Evolutionary conservation across 2,888 invertebrate genomes (phyloP), one percentile per base, ranked within the genome.

Genomic region (Dynastes grantii): DNA sequence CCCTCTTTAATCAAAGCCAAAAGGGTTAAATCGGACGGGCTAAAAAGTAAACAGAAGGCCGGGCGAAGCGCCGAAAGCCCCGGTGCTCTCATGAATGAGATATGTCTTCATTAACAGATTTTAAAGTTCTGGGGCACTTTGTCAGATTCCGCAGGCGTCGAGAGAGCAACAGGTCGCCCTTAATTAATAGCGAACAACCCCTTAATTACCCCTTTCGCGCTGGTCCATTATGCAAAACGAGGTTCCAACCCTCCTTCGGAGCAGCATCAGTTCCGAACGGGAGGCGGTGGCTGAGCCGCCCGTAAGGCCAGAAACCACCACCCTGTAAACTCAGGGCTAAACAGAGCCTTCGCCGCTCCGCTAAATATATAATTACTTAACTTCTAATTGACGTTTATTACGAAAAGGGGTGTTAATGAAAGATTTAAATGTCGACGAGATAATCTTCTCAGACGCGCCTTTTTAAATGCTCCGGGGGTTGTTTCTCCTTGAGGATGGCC

Each of bases 181-280:
- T 88, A 88, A 88, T 88, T 88, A 88, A 88, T 88, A 87, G 88
- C 86, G 84, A 87, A 84, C 88, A 87, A 87, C 88, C 88, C 88
- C 88, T 88, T 88, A 88, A 88, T 88, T 88, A 88, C 87, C 88
- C 88, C 88, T 88, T 88, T 88, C 85, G 85, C 85, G 85, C 84
- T 87, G 88, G 88, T 88, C 88, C 88, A 88, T 88, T 88, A 88
- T 88, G 88, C 88, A 88, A 58, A 88, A 88, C 85, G 84, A 82
- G 81, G 81, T 79, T 81, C 80, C 83, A 79, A 82, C 85, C 83
- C 84, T 84, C 84, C 81, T 5, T 37, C 55, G 22, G 55, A 81
- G 78, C 71, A 73, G 73, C 73, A 61, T 45, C 61, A 13, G 27
- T 40, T 13, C 58, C 9, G 29, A 58, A 77, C 76, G 79, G 78